These are phyloP conservation scores for Capitulum mitella DNA, from an alignment of 2,888 invertebrate species.

Conservation along the genomic window DNA sequence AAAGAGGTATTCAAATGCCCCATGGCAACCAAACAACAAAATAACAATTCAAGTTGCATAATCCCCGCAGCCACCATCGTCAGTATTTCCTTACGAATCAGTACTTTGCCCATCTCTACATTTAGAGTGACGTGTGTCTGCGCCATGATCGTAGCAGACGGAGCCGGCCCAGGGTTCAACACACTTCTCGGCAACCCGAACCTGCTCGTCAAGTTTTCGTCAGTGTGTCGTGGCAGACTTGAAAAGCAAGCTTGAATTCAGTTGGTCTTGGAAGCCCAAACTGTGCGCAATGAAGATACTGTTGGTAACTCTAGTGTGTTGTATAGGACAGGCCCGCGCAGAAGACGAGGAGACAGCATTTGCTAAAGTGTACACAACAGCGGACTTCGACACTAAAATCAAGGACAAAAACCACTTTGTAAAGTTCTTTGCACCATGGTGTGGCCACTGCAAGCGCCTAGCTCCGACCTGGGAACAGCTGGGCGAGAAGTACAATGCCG, in stretches of 20 bases:
- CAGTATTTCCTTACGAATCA: no score
- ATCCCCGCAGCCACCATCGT: no score
- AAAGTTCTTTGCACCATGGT: constrained; percentile 90
- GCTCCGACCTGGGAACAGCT: constrained; percentile 68
- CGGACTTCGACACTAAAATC: constrained; percentile 25
- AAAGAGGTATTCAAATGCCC: no score
- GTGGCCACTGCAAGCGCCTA: constrained; percentile 71
- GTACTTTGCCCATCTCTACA: neutral
- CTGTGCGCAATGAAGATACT: neutral
- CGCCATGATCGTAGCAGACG: neutral
- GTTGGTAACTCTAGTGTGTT: neutral
- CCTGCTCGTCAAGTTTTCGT: no score
- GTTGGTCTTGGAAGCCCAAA: no score
- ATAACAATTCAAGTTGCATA: no score
- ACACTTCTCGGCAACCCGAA: neutral
- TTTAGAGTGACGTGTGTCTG: neutral
- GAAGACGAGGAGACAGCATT: neutral
- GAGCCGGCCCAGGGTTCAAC: neutral
- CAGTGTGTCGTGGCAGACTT: no score
- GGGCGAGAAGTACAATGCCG: constrained; percentile 36
- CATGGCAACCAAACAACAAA: no score
- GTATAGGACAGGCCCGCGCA: neutral
- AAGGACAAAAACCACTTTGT: constrained; percentile 69
- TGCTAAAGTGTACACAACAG: constrained; percentile 20
- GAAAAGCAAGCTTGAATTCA: no score